phyloP scores from a whole-genome alignment of 2,797 vertebrate genomes.

The Notolepis coatsorum region DNA sequence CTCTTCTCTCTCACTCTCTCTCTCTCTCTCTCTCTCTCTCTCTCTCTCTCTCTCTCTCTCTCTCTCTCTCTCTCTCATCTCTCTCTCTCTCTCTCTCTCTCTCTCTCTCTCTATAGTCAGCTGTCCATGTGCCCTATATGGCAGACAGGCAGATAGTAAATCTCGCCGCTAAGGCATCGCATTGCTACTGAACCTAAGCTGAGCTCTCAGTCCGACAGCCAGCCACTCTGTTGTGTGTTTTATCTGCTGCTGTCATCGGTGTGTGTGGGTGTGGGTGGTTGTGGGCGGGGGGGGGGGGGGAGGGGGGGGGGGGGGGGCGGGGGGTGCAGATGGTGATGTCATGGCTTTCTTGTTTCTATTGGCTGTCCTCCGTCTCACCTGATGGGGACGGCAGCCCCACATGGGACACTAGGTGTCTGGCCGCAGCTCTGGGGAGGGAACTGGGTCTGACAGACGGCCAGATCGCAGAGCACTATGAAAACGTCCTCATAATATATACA shows the following conservation, averaged over 20 bases:
- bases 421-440: constrained; percentile 30
- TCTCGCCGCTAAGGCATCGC: constrained; percentile 22
- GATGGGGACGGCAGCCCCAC: constrained; percentile 16
- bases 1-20: constrained; percentile 1
- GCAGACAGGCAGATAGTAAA: constrained; percentile 53
- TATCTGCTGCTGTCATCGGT: constrained; percentile 34
- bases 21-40: not conserved
- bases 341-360: constrained; percentile 50
- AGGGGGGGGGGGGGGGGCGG: constrained; percentile 20
- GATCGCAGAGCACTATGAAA: not conserved
- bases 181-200: constrained; percentile 38
- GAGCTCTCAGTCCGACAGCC: constrained; percentile 9
- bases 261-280: too few species aligned
- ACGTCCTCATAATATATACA: too few species aligned
- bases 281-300: constrained; percentile 23
- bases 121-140: constrained; percentile 43
- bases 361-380: constrained; percentile 40
- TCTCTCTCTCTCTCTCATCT: not conserved
- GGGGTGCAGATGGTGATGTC: constrained; percentile 43
- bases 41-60: not conserved
- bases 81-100: constrained; percentile 1
- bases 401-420: constrained; percentile 25
- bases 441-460: not conserved
- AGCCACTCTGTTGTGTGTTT: not conserved
- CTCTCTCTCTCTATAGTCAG: constrained; percentile 1